Conservation (phyloP, 2,113 vertebrate species). For the Sphyrna mokarran region DNA sequence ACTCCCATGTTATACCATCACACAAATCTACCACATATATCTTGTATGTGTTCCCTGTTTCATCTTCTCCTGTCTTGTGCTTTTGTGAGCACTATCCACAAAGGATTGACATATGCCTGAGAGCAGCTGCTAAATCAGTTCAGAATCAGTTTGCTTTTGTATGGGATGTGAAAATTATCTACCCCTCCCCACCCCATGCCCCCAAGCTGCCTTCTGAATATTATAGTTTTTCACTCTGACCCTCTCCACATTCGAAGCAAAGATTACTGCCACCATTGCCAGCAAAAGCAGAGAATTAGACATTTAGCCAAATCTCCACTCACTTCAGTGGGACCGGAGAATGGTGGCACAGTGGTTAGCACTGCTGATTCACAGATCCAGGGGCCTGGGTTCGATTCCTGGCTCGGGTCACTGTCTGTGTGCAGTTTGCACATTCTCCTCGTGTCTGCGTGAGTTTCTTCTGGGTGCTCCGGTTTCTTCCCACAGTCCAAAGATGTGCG, state of each 20-base stretch:
- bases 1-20: not conserved
- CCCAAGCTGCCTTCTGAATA: not conserved
- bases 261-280: not conserved
- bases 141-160: not conserved
- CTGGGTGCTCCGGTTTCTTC: too few species aligned
- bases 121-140: not conserved
- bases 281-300: too few species aligned
- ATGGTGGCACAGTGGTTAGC: too few species aligned
- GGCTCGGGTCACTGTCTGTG: too few species aligned
- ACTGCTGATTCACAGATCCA: too few species aligned
- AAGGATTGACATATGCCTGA: not conserved
- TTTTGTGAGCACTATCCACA: not conserved
- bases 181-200: too few species aligned
- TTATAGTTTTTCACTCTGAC: not conserved
- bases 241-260: not conserved
- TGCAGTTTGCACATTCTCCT: too few species aligned
- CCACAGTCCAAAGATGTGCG: too few species aligned
- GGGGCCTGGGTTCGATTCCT: too few species aligned
- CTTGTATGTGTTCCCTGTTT: not conserved
- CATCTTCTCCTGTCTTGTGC: not conserved
- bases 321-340: too few species aligned
- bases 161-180: not conserved
- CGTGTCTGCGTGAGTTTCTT: too few species aligned
- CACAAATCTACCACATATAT: not conserved
- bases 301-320: too few species aligned